phyloP scores from a whole-genome alignment of 1,140 invertebrate genomes.

The Amyelois transitella region DNA sequence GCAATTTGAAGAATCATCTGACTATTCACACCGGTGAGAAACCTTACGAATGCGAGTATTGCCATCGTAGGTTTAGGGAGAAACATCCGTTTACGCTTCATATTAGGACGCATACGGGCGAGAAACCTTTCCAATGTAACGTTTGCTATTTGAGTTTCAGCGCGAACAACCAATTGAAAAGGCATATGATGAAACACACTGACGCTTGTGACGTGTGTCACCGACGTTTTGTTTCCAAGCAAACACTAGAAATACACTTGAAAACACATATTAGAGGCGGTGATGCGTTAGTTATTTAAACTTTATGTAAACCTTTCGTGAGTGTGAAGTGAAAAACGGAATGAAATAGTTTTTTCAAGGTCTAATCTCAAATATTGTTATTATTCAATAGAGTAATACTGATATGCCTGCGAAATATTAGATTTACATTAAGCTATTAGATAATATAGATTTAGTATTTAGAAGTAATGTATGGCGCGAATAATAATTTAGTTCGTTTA shows the following conservation, averaged over 20 bases:
- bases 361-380: no score
- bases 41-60: constrained; percentile 42
- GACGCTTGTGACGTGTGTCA: neutral
- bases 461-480: no score
- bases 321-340: no score
- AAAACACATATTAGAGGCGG: neutral
- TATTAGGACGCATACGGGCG: constrained; percentile 14
- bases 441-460: no score
- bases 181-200: neutral
- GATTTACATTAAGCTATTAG: no score
- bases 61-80: neutral
- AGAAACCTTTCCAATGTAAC: constrained; percentile 7
- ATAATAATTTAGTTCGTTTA: no score
- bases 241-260: neutral
- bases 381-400: no score
- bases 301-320: neutral
- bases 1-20: neutral
- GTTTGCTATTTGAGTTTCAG: neutral
- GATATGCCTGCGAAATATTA: no score
- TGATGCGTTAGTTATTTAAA: neutral
- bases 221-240: neutral
- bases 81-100: neutral
- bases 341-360: no score
- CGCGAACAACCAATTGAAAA: neutral
- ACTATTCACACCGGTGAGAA: neutral